These are phyloP conservation scores for Calycopis cecrops DNA, from an alignment of 1,140 invertebrate genomes.

Conservation along the genomic window DNA sequence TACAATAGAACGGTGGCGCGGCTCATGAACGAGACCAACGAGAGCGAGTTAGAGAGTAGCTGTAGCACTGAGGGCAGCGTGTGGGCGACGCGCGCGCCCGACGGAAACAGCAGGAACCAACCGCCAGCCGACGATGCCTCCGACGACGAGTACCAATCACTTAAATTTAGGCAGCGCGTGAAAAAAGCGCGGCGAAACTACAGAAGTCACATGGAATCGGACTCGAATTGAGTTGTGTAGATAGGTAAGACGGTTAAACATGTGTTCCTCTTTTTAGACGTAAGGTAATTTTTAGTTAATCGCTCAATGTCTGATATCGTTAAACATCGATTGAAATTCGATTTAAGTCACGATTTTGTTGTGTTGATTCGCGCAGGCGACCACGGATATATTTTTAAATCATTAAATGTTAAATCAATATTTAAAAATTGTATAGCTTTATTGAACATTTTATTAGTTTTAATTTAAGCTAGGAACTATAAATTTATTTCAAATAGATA, in stretches of 20 bases:
- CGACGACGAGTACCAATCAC: constrained; percentile 67
- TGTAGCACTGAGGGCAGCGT: constrained; percentile 59
- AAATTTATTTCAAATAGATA: too few relatives aligned
- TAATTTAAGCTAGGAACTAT: too few relatives aligned
- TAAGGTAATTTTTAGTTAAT: too few relatives aligned
- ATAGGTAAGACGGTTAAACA: constrained; percentile 1
- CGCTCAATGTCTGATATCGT: too few relatives aligned
- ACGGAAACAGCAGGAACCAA: constrained; percentile 39
- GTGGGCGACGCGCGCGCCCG: constrained; percentile 34
- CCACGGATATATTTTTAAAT: too few relatives aligned
- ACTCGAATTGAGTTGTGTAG: constrained; percentile 66
- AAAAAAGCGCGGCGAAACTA: constrained; percentile 75
- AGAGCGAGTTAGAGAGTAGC: constrained; percentile 69
- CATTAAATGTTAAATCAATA: too few relatives aligned
- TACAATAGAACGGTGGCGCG: constrained; percentile 56
- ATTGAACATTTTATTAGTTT: too few relatives aligned
- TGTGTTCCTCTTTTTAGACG: too few relatives aligned
- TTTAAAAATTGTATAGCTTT: too few relatives aligned
- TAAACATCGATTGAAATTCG: too few relatives aligned
- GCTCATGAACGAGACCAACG: constrained; percentile 69
- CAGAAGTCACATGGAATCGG: constrained; percentile 75
- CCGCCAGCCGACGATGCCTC: constrained; percentile 47
- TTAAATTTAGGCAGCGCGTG: constrained; percentile 71
- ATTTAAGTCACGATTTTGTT: too few relatives aligned
- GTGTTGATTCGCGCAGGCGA: too few relatives aligned